Evolutionary conservation across 2,113 vertebrate species (phyloP).

Genomic region (Brachionichthys hirsutus): DNA sequence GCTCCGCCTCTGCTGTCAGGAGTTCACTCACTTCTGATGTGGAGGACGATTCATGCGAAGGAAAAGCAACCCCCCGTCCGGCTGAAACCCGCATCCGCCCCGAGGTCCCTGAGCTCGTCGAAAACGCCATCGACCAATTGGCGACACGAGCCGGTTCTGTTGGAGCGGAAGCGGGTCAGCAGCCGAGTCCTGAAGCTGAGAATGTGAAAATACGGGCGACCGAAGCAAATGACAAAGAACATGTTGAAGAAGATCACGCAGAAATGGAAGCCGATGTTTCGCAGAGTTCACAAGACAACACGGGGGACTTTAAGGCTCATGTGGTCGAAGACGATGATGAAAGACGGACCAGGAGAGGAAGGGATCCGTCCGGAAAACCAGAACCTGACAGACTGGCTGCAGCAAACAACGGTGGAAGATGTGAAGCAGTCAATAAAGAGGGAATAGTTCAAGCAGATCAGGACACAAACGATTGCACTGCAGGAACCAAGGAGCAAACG

Average conservation of each 20-base stretch:
- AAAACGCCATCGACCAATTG: neutral
- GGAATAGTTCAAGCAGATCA: neutral
- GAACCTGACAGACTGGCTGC: neutral
- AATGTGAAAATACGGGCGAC: neutral
- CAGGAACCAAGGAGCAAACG: neutral
- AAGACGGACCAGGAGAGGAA: neutral
- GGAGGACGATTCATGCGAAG: neutral
- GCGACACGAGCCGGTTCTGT: neutral
- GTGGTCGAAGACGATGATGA: constrained; percentile 4
- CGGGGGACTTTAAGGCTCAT: neutral
- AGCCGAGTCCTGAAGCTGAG: neutral
- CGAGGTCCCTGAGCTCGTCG: neutral
- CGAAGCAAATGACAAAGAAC: neutral
- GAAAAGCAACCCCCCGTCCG: neutral
- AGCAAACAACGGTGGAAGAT: neutral
- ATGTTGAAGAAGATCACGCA: neutral
- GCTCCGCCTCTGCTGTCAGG: neutral
- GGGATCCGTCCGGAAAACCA: constrained; percentile 1
- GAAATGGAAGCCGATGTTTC: neutral
- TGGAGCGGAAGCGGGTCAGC: neutral
- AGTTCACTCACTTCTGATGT: constrained; percentile 49
- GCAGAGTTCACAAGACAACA: neutral
- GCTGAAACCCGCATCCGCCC: neutral
- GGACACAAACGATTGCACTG: neutral
- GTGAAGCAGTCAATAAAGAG: neutral